A percentile compares a stretch with the other conserved stretches of the same genome.
Evolutionary conservation across 2,797 vertebrate species (phyloP).

Genomic region (Takifugu ocellatus): DNA sequence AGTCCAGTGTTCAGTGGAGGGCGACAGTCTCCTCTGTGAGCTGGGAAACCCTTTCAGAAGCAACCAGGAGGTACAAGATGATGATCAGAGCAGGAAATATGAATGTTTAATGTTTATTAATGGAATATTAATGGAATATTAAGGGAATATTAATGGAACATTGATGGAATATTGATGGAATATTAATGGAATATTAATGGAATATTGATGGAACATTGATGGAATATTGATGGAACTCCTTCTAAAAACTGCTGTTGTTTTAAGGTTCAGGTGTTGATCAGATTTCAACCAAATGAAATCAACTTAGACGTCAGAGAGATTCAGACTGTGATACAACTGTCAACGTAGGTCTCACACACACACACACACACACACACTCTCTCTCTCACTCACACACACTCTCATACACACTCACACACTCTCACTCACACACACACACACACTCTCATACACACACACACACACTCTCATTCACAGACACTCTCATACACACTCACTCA

Average conservation of each 20-base stretch:
- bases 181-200: no score
- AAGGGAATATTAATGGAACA: no score
- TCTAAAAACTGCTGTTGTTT: not conserved
- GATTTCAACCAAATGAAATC: constrained; percentile 78
- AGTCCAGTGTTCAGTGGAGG: constrained; percentile 37
- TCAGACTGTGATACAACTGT: constrained; percentile 73
- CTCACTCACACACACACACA: no score
- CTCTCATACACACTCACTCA: no score
- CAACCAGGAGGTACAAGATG: constrained; percentile 67
- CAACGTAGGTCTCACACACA: constrained; percentile 79
- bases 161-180: no score
- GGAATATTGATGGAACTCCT: not conserved
- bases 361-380: not conserved
- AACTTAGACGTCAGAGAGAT: constrained; percentile 77
- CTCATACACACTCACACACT: no score
- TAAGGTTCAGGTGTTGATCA: constrained; percentile 80
- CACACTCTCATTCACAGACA: no score
- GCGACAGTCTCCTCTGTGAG: constrained; percentile 73
- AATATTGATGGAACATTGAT: no score
- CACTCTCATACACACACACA: no score
- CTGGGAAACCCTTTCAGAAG: constrained; percentile 87
- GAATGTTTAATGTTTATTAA: no score
- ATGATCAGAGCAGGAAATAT: not conserved
- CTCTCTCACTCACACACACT: no score
- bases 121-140: no score